Evolutionary conservation across 1,140 invertebrate genomes (phyloP), one percentile per base, ranked within the genome.

Genomic region (Drosophila prosaltans): DNA sequence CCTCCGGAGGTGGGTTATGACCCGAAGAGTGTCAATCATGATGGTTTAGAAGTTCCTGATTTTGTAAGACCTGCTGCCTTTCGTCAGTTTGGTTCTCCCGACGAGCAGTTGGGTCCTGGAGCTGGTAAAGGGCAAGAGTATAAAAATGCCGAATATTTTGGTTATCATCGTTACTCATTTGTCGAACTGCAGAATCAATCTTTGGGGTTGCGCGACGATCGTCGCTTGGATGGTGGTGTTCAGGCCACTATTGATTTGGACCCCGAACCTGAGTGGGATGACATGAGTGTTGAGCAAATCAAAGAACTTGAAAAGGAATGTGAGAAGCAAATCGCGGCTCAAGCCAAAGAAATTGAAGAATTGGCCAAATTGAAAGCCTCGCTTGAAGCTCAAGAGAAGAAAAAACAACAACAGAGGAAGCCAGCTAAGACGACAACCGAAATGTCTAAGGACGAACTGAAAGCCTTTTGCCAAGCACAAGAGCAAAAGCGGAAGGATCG

Each of bases 91-190:
- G 16, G 21, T 16, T 36, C 28, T 5, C 70, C 76, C 0, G 54
- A 77, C 1, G 90, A 91, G n/a, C n/a, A 59, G 6, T 62, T 91
- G 0, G 90, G 90, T 5, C 90, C 90, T 0, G 79, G 79, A 5
- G 90, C 90, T 0, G 74, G 83, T 5, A 79, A 62, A 21, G 28
- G 43, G 0, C n/a, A 51, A 16, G 8, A 39, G 0, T 91, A 91
- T 36, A 91, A 91, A 57, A 91, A 91, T 63, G 39, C 70, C 0
- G 69, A 77, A 1, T 91, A 91, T 36, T 91, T 80, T 51, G 81
- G 64, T 6, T 90, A 91, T 21, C 90, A 91, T 71, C 80, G 90
- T 9, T 91, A 79, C 40, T 79, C 76, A 6, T 91, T 83, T 43
- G 45, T 36, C 2, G 74, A 79, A 1, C 10, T 91, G 2, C 65